A percentile compares a stretch with the other conserved stretches of the same genome.
Conservation (phyloP, 1,140 invertebrate genomes). For the Proctacanthus coquilletti region DNA sequence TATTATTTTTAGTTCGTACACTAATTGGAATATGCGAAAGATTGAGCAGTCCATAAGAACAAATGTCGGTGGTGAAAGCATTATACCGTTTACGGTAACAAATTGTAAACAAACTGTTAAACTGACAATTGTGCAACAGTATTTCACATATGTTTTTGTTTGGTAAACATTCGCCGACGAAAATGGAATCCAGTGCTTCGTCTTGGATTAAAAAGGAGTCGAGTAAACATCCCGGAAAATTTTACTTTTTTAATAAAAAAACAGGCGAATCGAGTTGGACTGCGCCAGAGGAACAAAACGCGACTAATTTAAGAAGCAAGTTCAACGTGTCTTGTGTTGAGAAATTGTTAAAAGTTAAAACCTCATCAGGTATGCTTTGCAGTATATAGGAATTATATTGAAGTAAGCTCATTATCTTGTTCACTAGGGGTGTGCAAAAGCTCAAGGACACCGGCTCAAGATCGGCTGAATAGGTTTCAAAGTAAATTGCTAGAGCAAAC, state of each 20-base stretch:
- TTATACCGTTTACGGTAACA: too few relatives aligned
- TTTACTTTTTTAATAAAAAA: conserved; percentile 9
- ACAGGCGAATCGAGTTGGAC: conserved; percentile 7
- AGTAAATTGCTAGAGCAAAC: conserved; percentile 10
- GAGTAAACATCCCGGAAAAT: conserved; percentile 5
- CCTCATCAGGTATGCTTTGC: conserved; percentile 1
- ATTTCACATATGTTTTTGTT: too few relatives aligned
- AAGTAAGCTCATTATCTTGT: not conserved
- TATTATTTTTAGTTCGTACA: too few relatives aligned
- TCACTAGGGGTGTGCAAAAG: not conserved
- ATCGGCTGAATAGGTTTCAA: conserved; percentile 20
- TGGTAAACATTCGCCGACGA: too few relatives aligned
- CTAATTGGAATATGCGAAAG: too few relatives aligned
- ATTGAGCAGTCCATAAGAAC: too few relatives aligned
- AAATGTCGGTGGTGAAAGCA: too few relatives aligned
- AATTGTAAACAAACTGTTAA: too few relatives aligned
- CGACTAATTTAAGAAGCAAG: not conserved
- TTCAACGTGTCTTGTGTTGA: conserved; percentile 3
- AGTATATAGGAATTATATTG: conserved; percentile 1
- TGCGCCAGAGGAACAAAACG: conserved; percentile 1
- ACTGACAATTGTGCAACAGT: too few relatives aligned
- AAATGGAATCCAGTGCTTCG: too few relatives aligned
- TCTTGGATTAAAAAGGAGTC: conserved; percentile 6
- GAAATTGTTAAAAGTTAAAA: conserved; percentile 13
- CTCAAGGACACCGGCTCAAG: conserved; percentile 11